Evolutionary conservation across 2,888 invertebrate genomes (phyloP).

Genomic region (Hipparchia semele): DNA sequence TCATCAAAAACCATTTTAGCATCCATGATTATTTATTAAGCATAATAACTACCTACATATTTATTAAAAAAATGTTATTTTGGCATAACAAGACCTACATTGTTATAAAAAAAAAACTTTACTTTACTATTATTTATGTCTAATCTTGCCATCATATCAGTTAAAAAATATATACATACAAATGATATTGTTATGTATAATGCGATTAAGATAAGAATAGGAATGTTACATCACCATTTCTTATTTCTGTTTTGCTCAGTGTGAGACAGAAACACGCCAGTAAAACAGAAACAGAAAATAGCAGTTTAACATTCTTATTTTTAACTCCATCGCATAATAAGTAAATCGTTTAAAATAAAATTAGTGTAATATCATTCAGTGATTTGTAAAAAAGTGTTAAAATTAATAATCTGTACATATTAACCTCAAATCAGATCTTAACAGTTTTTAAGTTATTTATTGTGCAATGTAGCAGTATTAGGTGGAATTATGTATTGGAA

Average conservation of each 20-base stretch:
- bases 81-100: not conserved
- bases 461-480: constrained; percentile 83
- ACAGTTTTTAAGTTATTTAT: constrained; percentile 78
- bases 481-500: constrained; percentile 55
- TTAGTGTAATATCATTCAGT: constrained; percentile 46
- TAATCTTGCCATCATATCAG: constrained; percentile 14
- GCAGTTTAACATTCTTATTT: too few relatives aligned
- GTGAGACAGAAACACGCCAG: too few relatives aligned
- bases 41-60: not conserved
- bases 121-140: not conserved
- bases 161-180: constrained; percentile 26
- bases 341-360: constrained; percentile 43
- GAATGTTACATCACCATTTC: too few relatives aligned
- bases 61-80: not conserved
- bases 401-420: constrained; percentile 45
- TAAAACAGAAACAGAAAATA: too few relatives aligned
- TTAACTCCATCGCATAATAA: not conserved
- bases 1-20: not conserved
- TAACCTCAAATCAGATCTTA: constrained; percentile 44
- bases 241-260: too few relatives aligned
- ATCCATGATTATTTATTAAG: not conserved
- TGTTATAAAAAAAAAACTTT: not conserved
- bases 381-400: constrained; percentile 56
- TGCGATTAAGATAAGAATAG: too few relatives aligned
- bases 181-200: constrained; percentile 40